These are phyloP conservation scores for Stenotaenia linearis DNA, from an alignment of 2,888 invertebrate species.

Conservation along the genomic window DNA sequence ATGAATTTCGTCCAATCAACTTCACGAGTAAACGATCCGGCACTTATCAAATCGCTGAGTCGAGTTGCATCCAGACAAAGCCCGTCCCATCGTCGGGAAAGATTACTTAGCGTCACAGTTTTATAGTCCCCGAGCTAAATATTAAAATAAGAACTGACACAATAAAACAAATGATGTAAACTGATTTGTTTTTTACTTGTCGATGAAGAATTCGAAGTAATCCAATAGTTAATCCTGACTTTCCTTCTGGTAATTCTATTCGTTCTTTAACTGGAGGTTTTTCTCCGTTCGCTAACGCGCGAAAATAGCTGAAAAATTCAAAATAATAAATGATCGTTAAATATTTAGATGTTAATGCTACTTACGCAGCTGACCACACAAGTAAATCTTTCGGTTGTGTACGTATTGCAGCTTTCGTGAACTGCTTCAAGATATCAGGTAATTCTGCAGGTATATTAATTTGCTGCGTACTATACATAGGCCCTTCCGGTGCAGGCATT, in stretches of 20 bases:
- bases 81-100: conserved; percentile 46
- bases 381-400: conserved; percentile 82
- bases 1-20: conserved; percentile 69
- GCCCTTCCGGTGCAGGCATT: conserved; percentile 53
- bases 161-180: too few relatives aligned
- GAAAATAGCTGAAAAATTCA: conserved; percentile 56
- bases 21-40: conserved; percentile 61
- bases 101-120: conserved; percentile 29
- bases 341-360: not conserved
- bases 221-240: conserved; percentile 71
- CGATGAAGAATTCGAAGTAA: conserved; percentile 68
- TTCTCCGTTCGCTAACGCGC: conserved; percentile 67
- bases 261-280: conserved; percentile 74
- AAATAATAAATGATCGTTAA: not conserved
- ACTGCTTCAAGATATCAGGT: conserved; percentile 76
- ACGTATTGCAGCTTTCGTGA: conserved; percentile 83
- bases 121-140: conserved; percentile 33
- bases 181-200: conserved; percentile 66
- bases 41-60: conserved; percentile 61
- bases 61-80: conserved; percentile 53
- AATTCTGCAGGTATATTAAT: conserved; percentile 75
- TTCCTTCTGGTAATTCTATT: conserved; percentile 62
- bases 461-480: conserved; percentile 74
- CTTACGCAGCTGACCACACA: conserved; percentile 65
- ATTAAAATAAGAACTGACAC: conserved; percentile 17